Evolutionary conservation across 2,888 invertebrate genomes (phyloP).

Genomic region (Melanotus villosus): DNA sequence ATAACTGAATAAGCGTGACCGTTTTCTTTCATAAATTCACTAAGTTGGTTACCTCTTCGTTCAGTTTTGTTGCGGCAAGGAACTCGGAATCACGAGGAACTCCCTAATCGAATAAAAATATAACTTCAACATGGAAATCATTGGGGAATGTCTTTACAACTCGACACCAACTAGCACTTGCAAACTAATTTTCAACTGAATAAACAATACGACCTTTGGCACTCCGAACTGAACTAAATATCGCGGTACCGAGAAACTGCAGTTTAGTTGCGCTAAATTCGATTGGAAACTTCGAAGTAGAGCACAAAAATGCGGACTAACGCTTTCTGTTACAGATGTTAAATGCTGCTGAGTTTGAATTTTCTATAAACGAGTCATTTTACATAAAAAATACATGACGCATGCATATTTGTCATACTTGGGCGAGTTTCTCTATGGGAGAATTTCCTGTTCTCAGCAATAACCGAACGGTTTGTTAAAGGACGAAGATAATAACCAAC

Average conservation of each 20-base stretch:
- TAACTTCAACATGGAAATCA: neutral
- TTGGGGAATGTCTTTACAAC: neutral
- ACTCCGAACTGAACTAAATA: neutral
- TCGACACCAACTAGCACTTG: too few relatives aligned
- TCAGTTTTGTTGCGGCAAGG: neutral
- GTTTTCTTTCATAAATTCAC: neutral
- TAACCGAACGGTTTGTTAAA: too few relatives aligned
- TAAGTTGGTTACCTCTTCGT: slow-evolving; percentile 5
- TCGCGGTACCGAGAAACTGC: neutral
- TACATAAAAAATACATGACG: slow-evolving; percentile 14
- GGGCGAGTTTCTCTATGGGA: neutral
- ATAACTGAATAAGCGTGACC: slow-evolving; percentile 5
- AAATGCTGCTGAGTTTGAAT: neutral
- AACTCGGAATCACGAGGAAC: neutral
- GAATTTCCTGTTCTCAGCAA: slow-evolving; percentile 1
- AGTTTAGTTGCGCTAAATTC: slow-evolving; percentile 1
- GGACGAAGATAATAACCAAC: too few relatives aligned
- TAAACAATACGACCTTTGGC: neutral
- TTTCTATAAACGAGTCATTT: slow-evolving; percentile 4
- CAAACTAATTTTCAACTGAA: slow-evolving; percentile 1
- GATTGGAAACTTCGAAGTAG: slow-evolving; percentile 4
- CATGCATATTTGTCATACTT: slow-evolving; percentile 34
- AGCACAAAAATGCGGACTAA: neutral
- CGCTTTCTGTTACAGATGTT: neutral
- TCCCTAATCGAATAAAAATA: neutral